These are phyloP conservation scores for Pseudomyrmex dendroicus DNA, from an alignment of 1,140 invertebrate genomes.

Conservation along the genomic window DNA sequence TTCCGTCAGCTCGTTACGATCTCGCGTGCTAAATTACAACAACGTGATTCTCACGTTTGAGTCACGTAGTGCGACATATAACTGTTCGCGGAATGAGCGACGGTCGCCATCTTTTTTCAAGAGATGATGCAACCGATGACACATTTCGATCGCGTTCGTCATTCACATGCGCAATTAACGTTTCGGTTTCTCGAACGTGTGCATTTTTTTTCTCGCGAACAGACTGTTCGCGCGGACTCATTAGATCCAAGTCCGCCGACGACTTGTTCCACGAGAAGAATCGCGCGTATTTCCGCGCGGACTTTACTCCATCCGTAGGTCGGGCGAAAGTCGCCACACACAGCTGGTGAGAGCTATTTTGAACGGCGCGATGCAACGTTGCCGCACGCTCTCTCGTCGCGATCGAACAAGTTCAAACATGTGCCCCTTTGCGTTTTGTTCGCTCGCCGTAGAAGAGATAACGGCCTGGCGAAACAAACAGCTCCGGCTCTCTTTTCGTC, in stretches of 20 bases:
- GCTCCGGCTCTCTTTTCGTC: slow-evolving; percentile 29
- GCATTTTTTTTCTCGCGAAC: neutral
- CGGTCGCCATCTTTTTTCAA: slow-evolving; percentile 61
- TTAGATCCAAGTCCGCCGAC: neutral
- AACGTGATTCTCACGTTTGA: slow-evolving; percentile 3
- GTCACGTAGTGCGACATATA: slow-evolving; percentile 37
- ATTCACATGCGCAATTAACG: neutral
- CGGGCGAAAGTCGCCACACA: slow-evolving; percentile 72
- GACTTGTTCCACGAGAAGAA: neutral
- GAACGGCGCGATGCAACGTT: slow-evolving; percentile 72
- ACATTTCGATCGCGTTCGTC: slow-evolving; percentile 56
- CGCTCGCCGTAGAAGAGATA: slow-evolving; percentile 58
- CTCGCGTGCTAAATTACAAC: too few species aligned
- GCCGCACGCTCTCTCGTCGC: slow-evolving; percentile 34
- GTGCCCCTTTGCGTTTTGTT: slow-evolving; percentile 65
- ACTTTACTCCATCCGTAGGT: slow-evolving; percentile 60
- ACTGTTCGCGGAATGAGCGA: slow-evolving; percentile 52
- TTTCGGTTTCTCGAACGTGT: neutral
- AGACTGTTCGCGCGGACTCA: neutral
- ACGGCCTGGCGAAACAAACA: slow-evolving; percentile 57
- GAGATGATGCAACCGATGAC: slow-evolving; percentile 71
- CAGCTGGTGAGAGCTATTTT: slow-evolving; percentile 76
- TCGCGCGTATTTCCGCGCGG: slow-evolving; percentile 13
- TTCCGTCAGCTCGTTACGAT: neutral
- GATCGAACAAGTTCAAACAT: slow-evolving; percentile 72